Conservation (phyloP, 1,140 invertebrate species). For the Caenorhabditis remanei region DNA sequence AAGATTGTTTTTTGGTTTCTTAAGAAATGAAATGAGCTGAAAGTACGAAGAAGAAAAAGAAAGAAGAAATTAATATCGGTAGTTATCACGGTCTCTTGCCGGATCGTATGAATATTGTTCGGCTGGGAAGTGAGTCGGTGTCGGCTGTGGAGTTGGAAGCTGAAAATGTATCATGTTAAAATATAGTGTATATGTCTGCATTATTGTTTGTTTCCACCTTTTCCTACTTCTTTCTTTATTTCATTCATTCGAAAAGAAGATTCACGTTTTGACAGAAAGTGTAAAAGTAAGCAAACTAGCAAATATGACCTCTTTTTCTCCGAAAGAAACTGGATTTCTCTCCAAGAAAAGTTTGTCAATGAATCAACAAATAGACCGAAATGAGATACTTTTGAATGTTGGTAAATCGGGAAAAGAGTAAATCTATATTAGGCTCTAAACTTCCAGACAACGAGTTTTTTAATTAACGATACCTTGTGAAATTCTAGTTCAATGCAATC, state of each 20-base stretch:
- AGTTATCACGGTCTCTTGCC: conserved; percentile 47
- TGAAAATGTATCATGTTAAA: not conserved
- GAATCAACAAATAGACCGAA: conserved; percentile 18
- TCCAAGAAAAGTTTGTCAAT: conserved; percentile 18
- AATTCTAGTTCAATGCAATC: not conserved
- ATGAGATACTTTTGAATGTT: not conserved
- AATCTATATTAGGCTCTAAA: not conserved
- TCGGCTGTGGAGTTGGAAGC: conserved; percentile 46
- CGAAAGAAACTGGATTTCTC: not conserved
- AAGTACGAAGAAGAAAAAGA: not conserved
- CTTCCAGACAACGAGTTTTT: too few relatives aligned
- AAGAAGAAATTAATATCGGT: conserved; percentile 29
- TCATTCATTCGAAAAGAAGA: not conserved
- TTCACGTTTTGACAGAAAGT: not conserved
- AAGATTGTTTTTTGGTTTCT: conserved; percentile 31
- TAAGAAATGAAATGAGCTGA: not conserved
- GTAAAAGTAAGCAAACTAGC: not conserved
- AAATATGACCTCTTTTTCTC: conserved; percentile 2
- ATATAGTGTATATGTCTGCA: too few relatives aligned
- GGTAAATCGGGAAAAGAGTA: not conserved
- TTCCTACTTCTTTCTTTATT: too few relatives aligned
- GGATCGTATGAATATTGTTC: conserved; percentile 51
- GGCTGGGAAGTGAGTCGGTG: conserved; percentile 42
- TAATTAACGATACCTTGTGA: not conserved
- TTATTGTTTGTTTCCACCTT: too few relatives aligned